A percentile compares a stretch with the other conserved stretches of the same genome.
phyloP scores from a whole-genome alignment of 2,888 invertebrate species.

The Junonia oenone region DNA sequence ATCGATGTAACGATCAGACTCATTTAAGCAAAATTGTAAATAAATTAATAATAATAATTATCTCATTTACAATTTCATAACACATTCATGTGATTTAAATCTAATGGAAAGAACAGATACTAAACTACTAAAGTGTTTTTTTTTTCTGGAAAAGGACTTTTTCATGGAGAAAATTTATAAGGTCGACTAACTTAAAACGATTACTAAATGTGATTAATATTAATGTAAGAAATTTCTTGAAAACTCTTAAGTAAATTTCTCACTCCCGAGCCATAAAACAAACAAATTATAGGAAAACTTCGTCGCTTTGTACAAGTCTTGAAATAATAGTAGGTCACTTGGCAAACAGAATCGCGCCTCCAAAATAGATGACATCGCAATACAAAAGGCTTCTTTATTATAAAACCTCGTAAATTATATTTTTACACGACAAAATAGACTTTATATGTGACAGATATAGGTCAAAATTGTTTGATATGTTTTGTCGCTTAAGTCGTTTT shows the following conservation, averaged over 20 bases:
- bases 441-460: background rate
- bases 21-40: too few species aligned
- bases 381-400: slow-evolving; percentile 12
- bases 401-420: background rate
- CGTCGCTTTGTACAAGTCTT: slow-evolving; percentile 18
- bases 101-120: too few species aligned
- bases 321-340: slow-evolving; percentile 25
- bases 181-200: too few species aligned
- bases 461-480: background rate
- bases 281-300: slow-evolving; percentile 26
- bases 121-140: too few species aligned
- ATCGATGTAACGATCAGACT: too few species aligned
- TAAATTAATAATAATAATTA: too few species aligned
- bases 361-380: slow-evolving; percentile 27
- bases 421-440: background rate
- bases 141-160: too few species aligned
- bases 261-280: slow-evolving; percentile 5
- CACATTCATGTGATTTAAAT: too few species aligned
- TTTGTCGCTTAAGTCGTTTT: background rate
- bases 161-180: too few species aligned
- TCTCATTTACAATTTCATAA: too few species aligned
- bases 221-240: background rate
- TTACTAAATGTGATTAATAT: background rate
- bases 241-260: background rate
- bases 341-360: slow-evolving; percentile 18